Evolutionary conservation across 1,140 invertebrate genomes (phyloP).

Genomic region (Diprion similis): DNA sequence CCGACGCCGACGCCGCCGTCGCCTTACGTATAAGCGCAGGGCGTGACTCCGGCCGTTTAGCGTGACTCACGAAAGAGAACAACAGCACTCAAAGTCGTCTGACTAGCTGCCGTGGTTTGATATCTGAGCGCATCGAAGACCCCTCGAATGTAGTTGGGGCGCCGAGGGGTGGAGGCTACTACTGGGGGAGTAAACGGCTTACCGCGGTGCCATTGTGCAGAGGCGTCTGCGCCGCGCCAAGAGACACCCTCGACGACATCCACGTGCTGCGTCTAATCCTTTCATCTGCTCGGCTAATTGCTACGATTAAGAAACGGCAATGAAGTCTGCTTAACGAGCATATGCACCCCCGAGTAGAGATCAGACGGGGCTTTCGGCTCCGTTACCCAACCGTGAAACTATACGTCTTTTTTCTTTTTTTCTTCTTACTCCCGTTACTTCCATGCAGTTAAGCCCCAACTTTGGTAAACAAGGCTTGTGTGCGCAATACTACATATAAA

Average conservation of each 20-base stretch:
- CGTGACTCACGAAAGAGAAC: constrained; percentile 1
- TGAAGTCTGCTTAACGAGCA: constrained; percentile 3
- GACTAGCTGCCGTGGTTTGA: not conserved
- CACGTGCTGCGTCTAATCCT: constrained; percentile 11
- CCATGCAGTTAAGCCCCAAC: not conserved
- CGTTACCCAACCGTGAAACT: not conserved
- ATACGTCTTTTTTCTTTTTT: not conserved
- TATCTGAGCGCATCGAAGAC: not conserved
- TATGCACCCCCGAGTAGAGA: not conserved
- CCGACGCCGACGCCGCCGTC: not conserved
- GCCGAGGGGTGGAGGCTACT: not conserved
- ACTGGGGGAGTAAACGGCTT: not conserved
- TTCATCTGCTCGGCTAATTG: constrained; percentile 15
- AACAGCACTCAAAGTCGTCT: not conserved
- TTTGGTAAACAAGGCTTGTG: too few species aligned
- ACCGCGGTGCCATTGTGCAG: not conserved
- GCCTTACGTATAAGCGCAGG: not conserved
- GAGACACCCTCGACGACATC: not conserved
- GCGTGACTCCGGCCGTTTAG: constrained; percentile 2
- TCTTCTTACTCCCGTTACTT: not conserved
- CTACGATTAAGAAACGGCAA: constrained; percentile 11
- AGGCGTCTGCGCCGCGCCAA: not conserved
- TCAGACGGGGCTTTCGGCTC: not conserved
- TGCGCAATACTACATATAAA: too few species aligned
- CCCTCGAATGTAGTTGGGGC: not conserved